These are phyloP conservation scores for Tautogolabrus adspersus DNA, from an alignment of 2,113 vertebrate genomes.

Conservation along the genomic window DNA sequence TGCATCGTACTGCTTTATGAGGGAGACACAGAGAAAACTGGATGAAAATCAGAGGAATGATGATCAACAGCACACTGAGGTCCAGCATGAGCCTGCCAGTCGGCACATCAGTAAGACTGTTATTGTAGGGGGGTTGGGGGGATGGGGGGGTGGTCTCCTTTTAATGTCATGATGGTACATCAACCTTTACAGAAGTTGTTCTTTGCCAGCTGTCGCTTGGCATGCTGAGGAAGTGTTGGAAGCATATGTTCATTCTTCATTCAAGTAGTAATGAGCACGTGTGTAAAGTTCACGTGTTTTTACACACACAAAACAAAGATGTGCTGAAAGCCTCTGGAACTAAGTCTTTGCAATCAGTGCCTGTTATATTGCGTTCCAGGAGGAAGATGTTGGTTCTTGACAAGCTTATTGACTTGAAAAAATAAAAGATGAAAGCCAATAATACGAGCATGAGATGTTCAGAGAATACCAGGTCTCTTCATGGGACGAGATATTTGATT, in stretches of 20 bases:
- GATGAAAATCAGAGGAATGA: constrained; percentile 13
- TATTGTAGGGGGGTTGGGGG: constrained; percentile 4
- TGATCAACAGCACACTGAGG: constrained; percentile 20
- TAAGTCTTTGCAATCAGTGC: neutral
- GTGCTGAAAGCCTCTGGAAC: constrained; percentile 8
- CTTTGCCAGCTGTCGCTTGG: constrained; percentile 28
- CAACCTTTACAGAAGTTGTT: neutral
- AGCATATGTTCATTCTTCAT: constrained; percentile 3
- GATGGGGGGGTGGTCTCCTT: neutral
- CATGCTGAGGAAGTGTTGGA: constrained; percentile 11
- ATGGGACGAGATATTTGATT: too few species aligned
- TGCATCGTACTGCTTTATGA: neutral
- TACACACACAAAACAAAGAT: neutral
- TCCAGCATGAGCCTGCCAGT: constrained; percentile 24
- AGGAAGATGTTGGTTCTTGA: neutral
- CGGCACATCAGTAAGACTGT: constrained; percentile 7
- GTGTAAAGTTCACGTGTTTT: neutral
- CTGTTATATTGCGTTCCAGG: neutral
- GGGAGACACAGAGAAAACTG: neutral
- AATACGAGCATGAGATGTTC: too few species aligned
- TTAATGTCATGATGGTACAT: constrained; percentile 28
- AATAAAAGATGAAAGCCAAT: too few species aligned
- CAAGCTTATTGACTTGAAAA: too few species aligned
- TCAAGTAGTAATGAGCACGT: constrained; percentile 13
- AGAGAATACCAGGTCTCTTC: too few species aligned